Conservation (phyloP, 2,113 vertebrate genomes). For the Chlamydotis undulata region DNA sequence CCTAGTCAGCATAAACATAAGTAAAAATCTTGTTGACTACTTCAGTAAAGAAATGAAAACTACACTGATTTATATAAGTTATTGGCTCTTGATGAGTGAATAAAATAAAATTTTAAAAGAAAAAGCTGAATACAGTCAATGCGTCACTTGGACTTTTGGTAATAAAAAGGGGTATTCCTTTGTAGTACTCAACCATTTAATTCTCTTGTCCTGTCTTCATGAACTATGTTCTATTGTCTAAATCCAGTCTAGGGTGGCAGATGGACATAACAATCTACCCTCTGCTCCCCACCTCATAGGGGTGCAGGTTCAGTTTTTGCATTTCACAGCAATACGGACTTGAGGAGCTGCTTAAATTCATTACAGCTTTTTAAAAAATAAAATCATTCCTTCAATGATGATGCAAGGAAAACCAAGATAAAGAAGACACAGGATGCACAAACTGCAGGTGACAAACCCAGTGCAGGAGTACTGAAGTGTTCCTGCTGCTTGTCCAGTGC, state of each 20-base stretch:
- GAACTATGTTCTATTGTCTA: neutral
- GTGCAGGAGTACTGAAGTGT: accelerated
- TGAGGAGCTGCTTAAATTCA: neutral
- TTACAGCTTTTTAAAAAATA: neutral
- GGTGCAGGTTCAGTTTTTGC: accelerated
- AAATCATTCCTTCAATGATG: neutral
- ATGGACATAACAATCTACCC: accelerated
- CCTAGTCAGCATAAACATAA: neutral
- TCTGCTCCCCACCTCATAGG: accelerated
- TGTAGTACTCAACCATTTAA: neutral
- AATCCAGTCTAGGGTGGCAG: accelerated
- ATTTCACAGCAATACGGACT: accelerated
- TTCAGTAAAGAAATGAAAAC: conserved; percentile 50
- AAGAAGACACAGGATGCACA: neutral
- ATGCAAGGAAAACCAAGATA: too few relatives aligned
- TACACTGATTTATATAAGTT: conserved; percentile 76
- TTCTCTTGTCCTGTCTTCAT: neutral
- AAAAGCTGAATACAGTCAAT: conserved; percentile 5
- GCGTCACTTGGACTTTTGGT: conserved; percentile 58
- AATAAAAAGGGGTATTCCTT: conserved; percentile 71
- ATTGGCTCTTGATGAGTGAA: conserved; percentile 75
- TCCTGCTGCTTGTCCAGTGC: neutral
- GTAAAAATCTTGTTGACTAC: conserved; percentile 28
- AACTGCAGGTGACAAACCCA: neutral
- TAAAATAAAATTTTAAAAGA: conserved; percentile 76